phyloP scores from a whole-genome alignment of 2,888 invertebrate species.

The Choreutis nemorana region DNA sequence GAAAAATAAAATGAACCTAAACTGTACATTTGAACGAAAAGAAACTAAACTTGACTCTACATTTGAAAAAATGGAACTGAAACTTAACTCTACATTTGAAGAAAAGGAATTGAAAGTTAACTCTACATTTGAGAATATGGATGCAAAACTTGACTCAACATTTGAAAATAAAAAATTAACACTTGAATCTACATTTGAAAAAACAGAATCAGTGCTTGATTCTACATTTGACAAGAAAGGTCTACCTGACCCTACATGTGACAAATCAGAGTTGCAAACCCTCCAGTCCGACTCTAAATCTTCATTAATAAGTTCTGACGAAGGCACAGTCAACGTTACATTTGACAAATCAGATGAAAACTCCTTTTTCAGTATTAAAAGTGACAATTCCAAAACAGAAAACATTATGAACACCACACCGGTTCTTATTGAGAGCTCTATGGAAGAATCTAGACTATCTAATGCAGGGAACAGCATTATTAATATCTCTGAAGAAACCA shows the following conservation, averaged over 20 bases:
- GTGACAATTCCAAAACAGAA: conserved; percentile 36
- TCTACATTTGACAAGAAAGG: conserved; percentile 12
- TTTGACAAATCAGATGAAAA: conserved; percentile 26
- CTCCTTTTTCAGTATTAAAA: conserved; percentile 39
- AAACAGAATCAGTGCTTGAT: conserved; percentile 10
- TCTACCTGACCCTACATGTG: conserved; percentile 13
- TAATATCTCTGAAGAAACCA: background rate
- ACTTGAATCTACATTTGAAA: conserved; percentile 14
- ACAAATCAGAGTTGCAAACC: conserved; percentile 8
- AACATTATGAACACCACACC: conserved; percentile 40
- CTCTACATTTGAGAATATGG: conserved; percentile 1
- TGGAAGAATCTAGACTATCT: conserved; percentile 28
- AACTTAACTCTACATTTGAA: conserved; percentile 28
- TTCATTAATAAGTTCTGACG: background rate
- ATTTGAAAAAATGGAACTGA: conserved; percentile 8
- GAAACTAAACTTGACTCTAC: no score
- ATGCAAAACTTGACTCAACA: conserved; percentile 10
- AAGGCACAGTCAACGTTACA: conserved; percentile 18
- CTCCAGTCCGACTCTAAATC: conserved; percentile 21
- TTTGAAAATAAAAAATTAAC: conserved; percentile 11
- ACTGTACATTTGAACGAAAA: no score
- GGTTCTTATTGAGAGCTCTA: conserved; percentile 42
- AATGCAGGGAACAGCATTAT: conserved; percentile 6
- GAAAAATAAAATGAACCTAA: no score
- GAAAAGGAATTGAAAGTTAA: no score